A percentile compares a stretch with the other conserved stretches of the same genome.
These are phyloP conservation scores for Haemorhous mexicanus DNA, from an alignment of 2,113 vertebrate genomes.

Conservation along the genomic window DNA sequence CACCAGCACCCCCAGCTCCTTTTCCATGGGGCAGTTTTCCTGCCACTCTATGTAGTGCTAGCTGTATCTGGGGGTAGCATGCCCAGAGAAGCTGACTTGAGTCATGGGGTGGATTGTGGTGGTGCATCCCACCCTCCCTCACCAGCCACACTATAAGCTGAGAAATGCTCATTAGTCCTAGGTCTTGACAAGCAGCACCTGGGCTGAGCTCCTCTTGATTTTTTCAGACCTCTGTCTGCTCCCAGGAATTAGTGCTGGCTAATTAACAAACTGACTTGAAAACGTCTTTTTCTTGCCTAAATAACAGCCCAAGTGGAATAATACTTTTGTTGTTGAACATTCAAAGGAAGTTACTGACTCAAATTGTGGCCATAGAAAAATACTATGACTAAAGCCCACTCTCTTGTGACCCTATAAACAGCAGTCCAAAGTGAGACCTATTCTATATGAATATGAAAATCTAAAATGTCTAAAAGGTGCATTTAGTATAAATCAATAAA, in stretches of 20 bases:
- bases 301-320: background rate
- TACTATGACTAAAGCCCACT: background rate
- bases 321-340: background rate
- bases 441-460: background rate
- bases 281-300: background rate
- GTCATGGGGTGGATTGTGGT: background rate
- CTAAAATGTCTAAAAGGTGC: background rate
- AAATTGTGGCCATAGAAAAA: background rate
- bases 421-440: background rate
- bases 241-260: background rate
- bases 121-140: background rate
- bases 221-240: background rate
- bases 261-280: background rate
- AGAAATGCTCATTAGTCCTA: background rate
- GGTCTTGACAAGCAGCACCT: background rate
- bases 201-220: background rate
- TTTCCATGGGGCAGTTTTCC: background rate
- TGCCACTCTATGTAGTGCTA: background rate
- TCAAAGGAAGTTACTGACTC: fast-evolving
- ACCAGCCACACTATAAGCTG: background rate
- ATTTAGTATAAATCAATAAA: background rate
- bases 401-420: background rate
- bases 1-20: background rate
- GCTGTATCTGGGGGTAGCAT: no score
- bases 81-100: background rate